Evolutionary conservation across 2,113 vertebrate species (phyloP).

Genomic region (Calidris pygmaea): DNA sequence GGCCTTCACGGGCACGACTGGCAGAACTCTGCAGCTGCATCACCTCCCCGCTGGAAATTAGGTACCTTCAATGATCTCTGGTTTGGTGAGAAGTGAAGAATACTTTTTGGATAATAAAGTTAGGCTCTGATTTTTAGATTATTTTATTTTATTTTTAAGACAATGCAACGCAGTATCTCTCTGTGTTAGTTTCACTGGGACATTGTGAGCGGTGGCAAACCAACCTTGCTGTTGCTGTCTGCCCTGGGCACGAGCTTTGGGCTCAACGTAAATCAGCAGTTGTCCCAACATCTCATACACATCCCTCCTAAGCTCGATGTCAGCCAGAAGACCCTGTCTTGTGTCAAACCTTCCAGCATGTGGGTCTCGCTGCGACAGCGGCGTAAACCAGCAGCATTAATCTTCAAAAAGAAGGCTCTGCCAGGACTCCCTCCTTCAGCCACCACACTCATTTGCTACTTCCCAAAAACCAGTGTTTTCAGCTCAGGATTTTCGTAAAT

Average conservation of each 20-base stretch:
- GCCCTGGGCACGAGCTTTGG: neutral
- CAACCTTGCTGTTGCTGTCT: no score
- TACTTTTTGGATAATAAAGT: neutral
- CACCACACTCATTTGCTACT: neutral
- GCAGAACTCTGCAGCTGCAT: neutral
- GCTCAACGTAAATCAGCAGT: rapidly evolving
- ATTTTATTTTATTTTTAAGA: neutral
- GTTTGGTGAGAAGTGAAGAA: neutral
- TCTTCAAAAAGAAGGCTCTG: neutral
- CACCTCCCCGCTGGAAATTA: neutral
- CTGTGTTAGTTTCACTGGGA: neutral
- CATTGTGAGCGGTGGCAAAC: neutral
- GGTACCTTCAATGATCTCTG: neutral
- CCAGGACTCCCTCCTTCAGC: neutral
- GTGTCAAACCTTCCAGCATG: neutral
- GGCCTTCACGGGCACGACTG: neutral
- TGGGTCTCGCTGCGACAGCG: neutral
- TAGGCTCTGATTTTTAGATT: neutral
- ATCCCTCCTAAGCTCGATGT: neutral
- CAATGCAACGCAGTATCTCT: neutral
- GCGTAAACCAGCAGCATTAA: neutral
- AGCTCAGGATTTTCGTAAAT: neutral
- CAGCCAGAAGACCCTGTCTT: neutral
- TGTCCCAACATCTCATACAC: rapidly evolving
- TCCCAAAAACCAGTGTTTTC: neutral